phyloP scores from a whole-genome alignment of 1,140 invertebrate species.

The Drosophila miranda region DNA sequence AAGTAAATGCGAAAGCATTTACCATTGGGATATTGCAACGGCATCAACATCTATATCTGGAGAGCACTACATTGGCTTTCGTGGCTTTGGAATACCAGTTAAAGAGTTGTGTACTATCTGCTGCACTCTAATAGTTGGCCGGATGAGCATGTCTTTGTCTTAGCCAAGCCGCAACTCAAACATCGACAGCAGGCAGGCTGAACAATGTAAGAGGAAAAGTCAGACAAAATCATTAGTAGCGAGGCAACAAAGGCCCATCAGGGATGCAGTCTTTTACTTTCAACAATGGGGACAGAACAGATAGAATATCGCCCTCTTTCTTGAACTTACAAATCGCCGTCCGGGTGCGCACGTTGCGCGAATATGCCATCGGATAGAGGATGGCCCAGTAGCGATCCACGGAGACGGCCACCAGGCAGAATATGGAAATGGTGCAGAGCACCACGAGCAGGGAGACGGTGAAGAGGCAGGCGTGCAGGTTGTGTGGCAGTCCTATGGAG shows the following conservation, averaged over 20 bases:
- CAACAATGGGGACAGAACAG: constrained; percentile 22
- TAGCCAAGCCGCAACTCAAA: constrained; percentile 61
- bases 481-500: constrained; percentile 88
- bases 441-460: constrained; percentile 94
- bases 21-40: no score
- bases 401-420: constrained; percentile 94
- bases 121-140: background rate
- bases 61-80: background rate
- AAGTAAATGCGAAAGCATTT: no score
- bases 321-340: constrained; percentile 91
- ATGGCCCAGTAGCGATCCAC: constrained; percentile 97
- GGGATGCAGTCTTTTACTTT: no score
- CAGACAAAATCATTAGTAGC: constrained; percentile 32
- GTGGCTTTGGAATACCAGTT: background rate
- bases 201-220: constrained; percentile 47
- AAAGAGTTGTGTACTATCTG: background rate
- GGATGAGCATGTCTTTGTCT: constrained; percentile 20
- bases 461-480: constrained; percentile 92
- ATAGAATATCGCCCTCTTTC: constrained; percentile 9
- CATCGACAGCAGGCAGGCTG: constrained; percentile 20
- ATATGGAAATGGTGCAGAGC: constrained; percentile 95
- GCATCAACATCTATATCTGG: background rate
- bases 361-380: constrained; percentile 94
- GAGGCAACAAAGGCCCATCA: constrained; percentile 32
- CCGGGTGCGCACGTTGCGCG: constrained; percentile 91